Base-by-base conservation (phyloP, 2,113 vertebrate species). In the Coptodon rendalli region DNA sequence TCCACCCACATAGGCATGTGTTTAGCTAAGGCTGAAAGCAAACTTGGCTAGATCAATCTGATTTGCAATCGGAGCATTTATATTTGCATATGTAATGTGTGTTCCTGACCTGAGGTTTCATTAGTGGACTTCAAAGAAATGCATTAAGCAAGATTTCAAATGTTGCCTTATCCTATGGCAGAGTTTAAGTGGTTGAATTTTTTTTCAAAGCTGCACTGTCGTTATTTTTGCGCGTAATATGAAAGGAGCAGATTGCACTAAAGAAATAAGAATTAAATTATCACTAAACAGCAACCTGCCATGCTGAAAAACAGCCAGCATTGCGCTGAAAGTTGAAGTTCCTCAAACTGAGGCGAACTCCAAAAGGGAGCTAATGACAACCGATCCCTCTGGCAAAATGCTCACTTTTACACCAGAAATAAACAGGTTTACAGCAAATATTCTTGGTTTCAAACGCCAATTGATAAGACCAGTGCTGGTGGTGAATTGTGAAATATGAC, bases 1-100 rank as follows among this genome's bases (percentile, higher is more conserved):
- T 50, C 52, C 53, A 56, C 91, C 90, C 89, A 91, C 91, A 43
- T 29, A 6, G 53, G 53, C 89, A 91, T 88, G 53, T 89, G 83
- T 84, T 88, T 66, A 83, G 36, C 78, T 57, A 45, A 66, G 16
- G 16, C 45, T 11, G 53, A 73, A 24, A 53, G 68, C 83, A 80
- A 34, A 68, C 38, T 22, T 61, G 40, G 31, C 31, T 82, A 11
- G 9, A 13, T 56, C 17, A 13, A 22, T 73, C 17, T 57, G 81
- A 85, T 86, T 84, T 86, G 50, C 34, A 90, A 61, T 10, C 4
- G 22, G 48, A 27, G 16, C 2, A 48, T 71, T 34, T 78, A 11
- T 34, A 78, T 68, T 61, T 91, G 14, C 66, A 88, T 85, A 48
- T 50, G 16, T 16, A 88, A 45, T 68, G 16, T 36, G 45, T 12